A percentile compares a stretch with the other conserved stretches of the same genome.
phyloP scores from a whole-genome alignment of 2,888 invertebrate species.

The Adelognathus sp. region DNA sequence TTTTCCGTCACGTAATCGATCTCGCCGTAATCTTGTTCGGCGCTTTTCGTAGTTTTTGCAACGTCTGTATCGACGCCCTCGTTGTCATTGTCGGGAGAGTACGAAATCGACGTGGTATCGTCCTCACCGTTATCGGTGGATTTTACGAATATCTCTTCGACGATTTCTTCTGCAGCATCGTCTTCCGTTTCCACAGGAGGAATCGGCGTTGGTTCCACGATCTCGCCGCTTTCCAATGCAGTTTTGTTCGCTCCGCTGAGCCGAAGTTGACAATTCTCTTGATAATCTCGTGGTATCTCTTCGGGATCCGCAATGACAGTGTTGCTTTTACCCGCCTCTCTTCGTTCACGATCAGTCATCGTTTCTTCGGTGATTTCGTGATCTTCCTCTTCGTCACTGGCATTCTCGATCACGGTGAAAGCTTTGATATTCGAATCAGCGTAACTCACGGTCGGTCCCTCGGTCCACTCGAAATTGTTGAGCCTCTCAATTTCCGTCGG shows the following conservation, averaged over 20 bases:
- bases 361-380: neutral
- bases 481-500: slow-evolving; percentile 49
- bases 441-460: slow-evolving; percentile 7
- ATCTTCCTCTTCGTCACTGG: slow-evolving; percentile 20
- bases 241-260: slow-evolving; percentile 12
- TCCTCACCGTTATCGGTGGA: neutral
- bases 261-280: slow-evolving; percentile 51
- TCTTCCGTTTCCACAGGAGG: slow-evolving; percentile 37
- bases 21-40: slow-evolving; percentile 24
- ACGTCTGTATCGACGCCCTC: neutral
- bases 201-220: slow-evolving; percentile 1
- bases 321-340: slow-evolving; percentile 16
- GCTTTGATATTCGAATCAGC: neutral
- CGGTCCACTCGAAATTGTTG: slow-evolving; percentile 53
- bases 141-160: slow-evolving; percentile 21
- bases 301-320: slow-evolving; percentile 2
- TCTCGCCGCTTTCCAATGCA: neutral
- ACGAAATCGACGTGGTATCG: neutral
- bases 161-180: slow-evolving; percentile 28
- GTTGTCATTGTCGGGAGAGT: neutral
- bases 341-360: neutral
- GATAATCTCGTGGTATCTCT: slow-evolving; percentile 44
- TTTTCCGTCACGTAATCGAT: slow-evolving; percentile 39
- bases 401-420: neutral
- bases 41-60: neutral